phyloP scores from a whole-genome alignment of 2,113 vertebrate species.

The Stegostoma tigrinum region DNA sequence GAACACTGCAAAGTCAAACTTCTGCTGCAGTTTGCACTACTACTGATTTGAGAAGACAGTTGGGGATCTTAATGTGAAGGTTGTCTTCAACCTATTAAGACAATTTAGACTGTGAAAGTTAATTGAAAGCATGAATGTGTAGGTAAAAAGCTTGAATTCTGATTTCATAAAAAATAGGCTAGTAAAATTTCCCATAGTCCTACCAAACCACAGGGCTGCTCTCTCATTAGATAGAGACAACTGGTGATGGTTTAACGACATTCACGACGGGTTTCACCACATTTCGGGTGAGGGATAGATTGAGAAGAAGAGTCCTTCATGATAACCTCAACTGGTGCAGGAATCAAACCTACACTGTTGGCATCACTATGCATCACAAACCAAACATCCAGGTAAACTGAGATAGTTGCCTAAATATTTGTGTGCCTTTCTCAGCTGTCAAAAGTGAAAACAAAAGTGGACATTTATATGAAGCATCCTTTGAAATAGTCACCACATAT shows the following conservation, averaged over 20 bases:
- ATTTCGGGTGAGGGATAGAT: too few relatives aligned
- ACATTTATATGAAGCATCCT: background rate
- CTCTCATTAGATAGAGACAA: too few relatives aligned
- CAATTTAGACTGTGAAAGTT: background rate
- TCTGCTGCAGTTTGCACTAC: background rate
- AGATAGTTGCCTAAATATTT: background rate
- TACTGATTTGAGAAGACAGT: background rate
- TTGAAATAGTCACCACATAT: background rate
- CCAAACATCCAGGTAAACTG: too few relatives aligned
- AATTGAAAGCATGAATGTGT: background rate
- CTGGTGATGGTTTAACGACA: too few relatives aligned
- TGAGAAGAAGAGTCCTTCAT: too few relatives aligned
- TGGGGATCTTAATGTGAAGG: background rate
- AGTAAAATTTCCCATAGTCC: too few relatives aligned
- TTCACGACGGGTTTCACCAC: too few relatives aligned
- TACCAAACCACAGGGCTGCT: too few relatives aligned
- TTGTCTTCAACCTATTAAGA: background rate
- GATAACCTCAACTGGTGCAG: too few relatives aligned
- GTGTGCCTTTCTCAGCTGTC: background rate
- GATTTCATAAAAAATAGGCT: background rate
- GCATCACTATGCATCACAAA: too few relatives aligned
- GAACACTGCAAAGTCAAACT: background rate
- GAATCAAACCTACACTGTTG: too few relatives aligned
- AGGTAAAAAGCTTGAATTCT: background rate
- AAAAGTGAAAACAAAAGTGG: background rate